Base-by-base conservation (phyloP, 1,140 invertebrate genomes). In the Saxidomus purpurata region DNA sequence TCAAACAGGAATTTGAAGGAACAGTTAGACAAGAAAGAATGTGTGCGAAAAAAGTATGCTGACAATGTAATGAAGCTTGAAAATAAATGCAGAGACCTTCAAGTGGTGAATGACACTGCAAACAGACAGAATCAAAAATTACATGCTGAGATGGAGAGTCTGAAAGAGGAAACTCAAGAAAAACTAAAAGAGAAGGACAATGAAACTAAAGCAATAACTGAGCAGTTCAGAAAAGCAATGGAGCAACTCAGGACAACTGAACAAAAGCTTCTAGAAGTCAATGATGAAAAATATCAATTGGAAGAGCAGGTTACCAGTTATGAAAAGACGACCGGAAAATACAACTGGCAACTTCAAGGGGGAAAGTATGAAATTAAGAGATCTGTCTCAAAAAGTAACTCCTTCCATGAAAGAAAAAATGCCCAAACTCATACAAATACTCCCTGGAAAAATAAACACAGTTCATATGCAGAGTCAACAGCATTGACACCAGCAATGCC, bases 41-140 rank as follows among this genome's bases (percentile, higher is more conserved):
- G 81, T 0, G 40, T 38, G 36, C 81, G 63, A 38, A 88, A 88
- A 43, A 88, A 88, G 63, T 81, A 80, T 88, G 86, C 86, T 69
- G 77, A 81, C 49, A 40, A 79, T n/a, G 52, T 80, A 31, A 69
- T 77, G 6, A 88, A 88, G 34, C 77, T 80, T 3, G 61, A 88
- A 43, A 81, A 71, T 40, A 82, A 19, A 31, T 82, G 80, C 38
- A 82, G 59, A 40, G 36, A 82, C 47, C 28, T 47, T 34, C 11
- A 3, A n/a, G 52, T 63, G 19, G 34, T 40, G 47, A 63, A n/a
- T 22, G 59, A 82, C 13, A 38, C 9, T 22, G 9, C 13, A 38
- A 63, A 67, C 19, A 82, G 52, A 82, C 9, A 63, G 19, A 61
- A 61, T 36, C 52, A 82, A 43, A 82, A 82, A 82, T 4, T 61